Evolutionary conservation across 2,888 invertebrate genomes (phyloP).

Genomic region (Acrobasis repandana): DNA sequence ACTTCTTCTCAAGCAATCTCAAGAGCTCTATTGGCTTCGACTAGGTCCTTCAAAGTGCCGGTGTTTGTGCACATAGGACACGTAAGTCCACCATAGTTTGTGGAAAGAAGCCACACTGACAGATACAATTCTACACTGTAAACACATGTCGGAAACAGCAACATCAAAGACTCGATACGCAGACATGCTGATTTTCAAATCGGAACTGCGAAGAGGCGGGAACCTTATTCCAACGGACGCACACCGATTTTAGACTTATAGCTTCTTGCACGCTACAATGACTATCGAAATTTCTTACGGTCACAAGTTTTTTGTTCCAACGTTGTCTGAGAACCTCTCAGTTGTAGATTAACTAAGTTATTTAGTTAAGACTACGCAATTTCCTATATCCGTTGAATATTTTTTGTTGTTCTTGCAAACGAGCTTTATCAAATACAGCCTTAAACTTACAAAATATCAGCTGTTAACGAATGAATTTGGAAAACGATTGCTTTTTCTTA

Average conservation of each 20-base stretch:
- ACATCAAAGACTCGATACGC: background rate
- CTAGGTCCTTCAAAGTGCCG: no score
- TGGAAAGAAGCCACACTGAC: no score
- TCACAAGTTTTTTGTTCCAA: background rate
- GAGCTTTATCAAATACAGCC: no score
- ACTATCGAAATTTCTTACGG: constrained; percentile 7
- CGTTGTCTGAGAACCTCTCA: background rate
- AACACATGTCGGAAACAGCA: background rate
- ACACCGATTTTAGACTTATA: constrained; percentile 1
- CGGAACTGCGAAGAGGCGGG: background rate
- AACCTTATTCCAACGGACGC: background rate
- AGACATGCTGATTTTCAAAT: constrained; percentile 3
- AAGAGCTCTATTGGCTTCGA: no score
- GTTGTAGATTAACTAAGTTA: background rate
- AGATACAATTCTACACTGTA: background rate
- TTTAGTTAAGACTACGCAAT: background rate
- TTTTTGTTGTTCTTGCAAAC: no score
- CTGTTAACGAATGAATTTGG: no score
- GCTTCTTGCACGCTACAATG: constrained; percentile 4
- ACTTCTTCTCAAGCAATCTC: no score
- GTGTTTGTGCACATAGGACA: no score
- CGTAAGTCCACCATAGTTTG: no score
- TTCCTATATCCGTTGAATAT: background rate
- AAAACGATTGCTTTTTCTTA: no score
- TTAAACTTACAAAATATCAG: no score